Base-by-base conservation (phyloP, 2,113 vertebrate species). In the Manacus vitellinus region DNA sequence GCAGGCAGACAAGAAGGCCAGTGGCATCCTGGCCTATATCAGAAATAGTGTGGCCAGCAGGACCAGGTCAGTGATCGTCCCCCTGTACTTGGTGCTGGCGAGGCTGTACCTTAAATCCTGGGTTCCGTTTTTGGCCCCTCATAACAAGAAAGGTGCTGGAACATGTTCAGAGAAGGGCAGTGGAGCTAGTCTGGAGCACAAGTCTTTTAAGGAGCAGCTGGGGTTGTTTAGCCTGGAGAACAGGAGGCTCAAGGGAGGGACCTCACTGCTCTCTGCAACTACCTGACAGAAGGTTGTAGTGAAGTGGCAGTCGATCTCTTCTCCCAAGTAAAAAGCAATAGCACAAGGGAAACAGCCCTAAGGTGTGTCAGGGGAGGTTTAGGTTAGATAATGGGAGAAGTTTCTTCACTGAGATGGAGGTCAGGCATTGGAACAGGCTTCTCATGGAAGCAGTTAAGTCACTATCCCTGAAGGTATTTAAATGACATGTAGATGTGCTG, bases 401-500 rank as follows among this genome's bases (percentile, higher is more conserved):
- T 6, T 10, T 51, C 10, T 58, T 82, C 15, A 56, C 23, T 1
- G 1, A 35, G 22, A 16, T 46, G 21, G 2, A 14, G 14, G 2
- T 51, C 9, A 79, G 20, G 2, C 25, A 31, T 6, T 56, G 27
- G 30, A 79, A 52, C 1, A 47, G 8, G 7, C 10, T 72, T 56
- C 8, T 3, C 14, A 39, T 28, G 27, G 24, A 54, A 47, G 30
- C 8, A 25, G 8, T 27, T 13, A 44, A 72, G 30, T 41, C 0
- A 17, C 24, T 12, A 28, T 47, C 72, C n/a, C 44, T 47, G 21
- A 19, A 54, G 14, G 3, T 41, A 19, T 80, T 62, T 80, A 43
- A 56, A 56, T 79, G 14, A 8, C 0, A 0, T 0, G 0, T 22
- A 67, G 8, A 22, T 4, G 3, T 33, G 6, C 8, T 0, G 0